phyloP scores from a whole-genome alignment of 2,888 invertebrate genomes.

The Tineola bisselliella region DNA sequence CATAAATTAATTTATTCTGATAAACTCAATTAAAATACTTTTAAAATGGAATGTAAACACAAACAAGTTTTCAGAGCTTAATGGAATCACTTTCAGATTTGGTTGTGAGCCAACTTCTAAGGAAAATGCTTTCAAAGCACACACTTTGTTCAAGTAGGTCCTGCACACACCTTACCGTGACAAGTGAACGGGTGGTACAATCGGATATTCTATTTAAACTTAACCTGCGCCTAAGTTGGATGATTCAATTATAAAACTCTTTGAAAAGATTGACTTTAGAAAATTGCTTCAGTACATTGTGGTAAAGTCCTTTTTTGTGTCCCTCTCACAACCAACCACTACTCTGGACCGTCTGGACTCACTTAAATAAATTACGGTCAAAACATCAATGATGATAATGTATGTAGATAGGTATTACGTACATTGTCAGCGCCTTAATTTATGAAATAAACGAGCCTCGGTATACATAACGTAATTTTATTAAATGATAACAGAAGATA shows the following conservation, averaged over 20 bases:
- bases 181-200: neutral
- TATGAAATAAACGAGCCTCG: neutral
- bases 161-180: conserved; percentile 7
- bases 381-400: too few species aligned
- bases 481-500: conserved; percentile 67
- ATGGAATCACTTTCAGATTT: conserved; percentile 15
- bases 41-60: conserved; percentile 6
- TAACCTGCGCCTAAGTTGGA: neutral
- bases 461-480: conserved; percentile 32
- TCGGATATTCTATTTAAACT: neutral
- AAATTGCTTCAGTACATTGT: too few species aligned
- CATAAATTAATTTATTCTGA: neutral
- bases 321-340: too few species aligned
- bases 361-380: too few species aligned
- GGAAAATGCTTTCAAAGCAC: conserved; percentile 13
- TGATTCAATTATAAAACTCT: neutral
- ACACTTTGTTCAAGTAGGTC: conserved; percentile 4
- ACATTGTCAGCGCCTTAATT: neutral
- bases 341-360: too few species aligned
- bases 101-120: conserved; percentile 14
- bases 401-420: too few species aligned
- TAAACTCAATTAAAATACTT: conserved; percentile 4
- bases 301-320: too few species aligned
- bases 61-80: conserved; percentile 11
- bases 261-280: neutral